phyloP scores from a whole-genome alignment of 2,888 invertebrate genomes.

The Creontiades dilutus region DNA sequence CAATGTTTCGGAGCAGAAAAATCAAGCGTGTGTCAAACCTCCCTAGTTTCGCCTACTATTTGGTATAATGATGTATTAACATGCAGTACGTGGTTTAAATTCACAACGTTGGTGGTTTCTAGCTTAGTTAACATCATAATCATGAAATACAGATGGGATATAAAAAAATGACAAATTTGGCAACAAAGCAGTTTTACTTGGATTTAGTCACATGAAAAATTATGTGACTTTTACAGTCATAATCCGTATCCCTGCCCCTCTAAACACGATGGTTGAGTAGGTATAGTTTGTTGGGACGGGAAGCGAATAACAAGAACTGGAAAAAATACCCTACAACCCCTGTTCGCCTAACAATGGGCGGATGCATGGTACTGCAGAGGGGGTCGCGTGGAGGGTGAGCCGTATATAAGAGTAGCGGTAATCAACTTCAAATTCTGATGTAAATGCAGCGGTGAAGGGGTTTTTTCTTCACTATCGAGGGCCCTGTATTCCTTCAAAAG shows the following conservation, averaged over 20 bases:
- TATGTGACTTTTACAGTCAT: slow-evolving; percentile 41
- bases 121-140: background rate
- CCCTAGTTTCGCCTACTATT: too few relatives aligned
- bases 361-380: background rate
- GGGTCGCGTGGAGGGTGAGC: slow-evolving; percentile 44
- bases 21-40: too few relatives aligned
- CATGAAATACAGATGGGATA: background rate
- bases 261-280: slow-evolving; percentile 24
- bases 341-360: background rate
- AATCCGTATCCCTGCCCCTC: slow-evolving; percentile 46
- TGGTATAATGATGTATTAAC: too few relatives aligned
- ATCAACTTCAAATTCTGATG: slow-evolving; percentile 57
- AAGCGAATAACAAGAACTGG: background rate
- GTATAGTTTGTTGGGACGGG: background rate
- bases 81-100: background rate
- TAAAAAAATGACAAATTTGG: slow-evolving; percentile 37
- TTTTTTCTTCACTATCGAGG: background rate
- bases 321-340: background rate
- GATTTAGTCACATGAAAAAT: background rate
- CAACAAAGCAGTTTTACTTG: background rate
- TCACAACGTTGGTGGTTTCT: background rate
- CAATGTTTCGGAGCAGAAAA: too few relatives aligned
- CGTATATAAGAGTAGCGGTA: slow-evolving; percentile 7
- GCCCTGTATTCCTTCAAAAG: slow-evolving; percentile 19
- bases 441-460: slow-evolving; percentile 50